These are phyloP conservation scores for Crotalus tigris DNA, from an alignment of 2,113 vertebrate species.

Conservation along the genomic window DNA sequence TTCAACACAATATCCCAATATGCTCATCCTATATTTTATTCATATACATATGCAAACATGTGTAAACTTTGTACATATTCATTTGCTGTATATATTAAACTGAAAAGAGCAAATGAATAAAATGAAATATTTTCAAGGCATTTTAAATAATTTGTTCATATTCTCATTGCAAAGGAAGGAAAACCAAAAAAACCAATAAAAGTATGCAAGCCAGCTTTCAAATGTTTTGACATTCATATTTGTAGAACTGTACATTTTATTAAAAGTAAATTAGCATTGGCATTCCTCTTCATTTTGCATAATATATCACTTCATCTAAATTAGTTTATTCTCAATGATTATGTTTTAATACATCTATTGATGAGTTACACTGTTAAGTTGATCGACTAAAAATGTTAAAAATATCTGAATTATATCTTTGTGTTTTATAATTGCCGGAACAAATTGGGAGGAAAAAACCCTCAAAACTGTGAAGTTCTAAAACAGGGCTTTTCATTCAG, in stretches of 20 bases:
- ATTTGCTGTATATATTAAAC: neutral
- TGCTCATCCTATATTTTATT: neutral
- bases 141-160: neutral
- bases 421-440: neutral
- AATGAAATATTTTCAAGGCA: neutral
- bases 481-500: too few species aligned
- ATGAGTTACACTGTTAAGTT: neutral
- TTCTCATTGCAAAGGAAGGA: neutral
- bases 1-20: neutral
- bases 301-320: neutral
- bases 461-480: neutral
- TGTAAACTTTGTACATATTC: neutral
- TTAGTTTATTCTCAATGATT: conserved; percentile 1
- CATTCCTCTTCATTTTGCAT: neutral
- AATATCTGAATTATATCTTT: too few species aligned
- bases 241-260: neutral
- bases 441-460: neutral
- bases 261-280: neutral
- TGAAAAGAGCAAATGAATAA: neutral
- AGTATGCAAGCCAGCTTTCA: neutral
- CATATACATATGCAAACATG: neutral
- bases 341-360: neutral
- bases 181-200: neutral
- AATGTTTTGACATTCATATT: conserved; percentile 1
- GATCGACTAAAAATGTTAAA: neutral